A percentile compares a stretch with the other conserved stretches of the same genome.
Evolutionary conservation across 2,113 vertebrate genomes (phyloP).

Genomic region (Callaeas wilsoni): DNA sequence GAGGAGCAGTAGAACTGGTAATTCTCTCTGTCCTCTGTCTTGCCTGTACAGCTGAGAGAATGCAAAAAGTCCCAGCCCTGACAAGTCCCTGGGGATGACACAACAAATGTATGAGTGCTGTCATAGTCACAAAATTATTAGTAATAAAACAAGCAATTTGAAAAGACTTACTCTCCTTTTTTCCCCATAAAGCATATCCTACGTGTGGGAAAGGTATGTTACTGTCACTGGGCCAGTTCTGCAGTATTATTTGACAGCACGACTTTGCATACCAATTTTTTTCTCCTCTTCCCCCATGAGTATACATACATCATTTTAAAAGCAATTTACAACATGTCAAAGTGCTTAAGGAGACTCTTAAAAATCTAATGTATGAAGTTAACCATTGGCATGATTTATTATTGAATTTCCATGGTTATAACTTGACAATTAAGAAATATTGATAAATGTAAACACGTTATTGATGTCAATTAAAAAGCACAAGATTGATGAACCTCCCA

Average conservation of each 20-base stretch:
- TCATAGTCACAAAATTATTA: not conserved
- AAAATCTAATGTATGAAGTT: constrained; percentile 53
- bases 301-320: constrained; percentile 11
- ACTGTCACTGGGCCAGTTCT: not conserved
- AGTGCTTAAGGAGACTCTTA: constrained; percentile 60
- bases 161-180: not conserved
- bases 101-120: not conserved
- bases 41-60: not conserved
- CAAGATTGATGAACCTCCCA: constrained; percentile 71
- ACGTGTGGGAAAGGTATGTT: not conserved
- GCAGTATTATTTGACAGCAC: not conserved
- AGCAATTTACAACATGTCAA: constrained; percentile 53
- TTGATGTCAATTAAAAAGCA: constrained; percentile 73
- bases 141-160: not conserved
- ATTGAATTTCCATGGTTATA: constrained; percentile 63
- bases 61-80: not conserved
- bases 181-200: not conserved
- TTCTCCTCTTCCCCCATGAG: not conserved
- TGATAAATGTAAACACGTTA: constrained; percentile 76
- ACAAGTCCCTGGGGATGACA: not conserved
- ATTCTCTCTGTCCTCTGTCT: not conserved
- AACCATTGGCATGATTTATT: constrained; percentile 70
- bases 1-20: not conserved
- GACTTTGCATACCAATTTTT: not conserved
- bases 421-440: constrained; percentile 75